Base-by-base conservation (phyloP, 2,888 invertebrate species). In the Agrochola litura region DNA sequence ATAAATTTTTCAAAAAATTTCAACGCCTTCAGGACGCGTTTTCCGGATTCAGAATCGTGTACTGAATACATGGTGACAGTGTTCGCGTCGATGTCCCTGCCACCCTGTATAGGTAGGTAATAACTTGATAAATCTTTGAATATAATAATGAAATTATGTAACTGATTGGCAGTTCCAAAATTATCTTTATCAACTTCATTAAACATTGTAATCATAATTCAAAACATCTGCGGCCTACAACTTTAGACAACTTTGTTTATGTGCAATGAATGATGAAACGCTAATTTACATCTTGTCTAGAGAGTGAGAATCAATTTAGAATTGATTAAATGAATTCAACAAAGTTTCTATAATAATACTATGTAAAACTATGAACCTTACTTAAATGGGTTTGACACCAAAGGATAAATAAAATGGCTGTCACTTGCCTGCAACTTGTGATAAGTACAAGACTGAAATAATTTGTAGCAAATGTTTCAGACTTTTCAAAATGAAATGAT, bases 141-240 rank as follows among this genome's bases (percentile, higher is more conserved):
- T 37, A 22, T 37, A 14, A n/a, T 19, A 25, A 41, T 16, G 8
- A 30, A 30, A 9, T 10, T 19, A 19, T 0, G 30, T 30, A 66
- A 43, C 22, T n/a, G 54, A 60, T 60, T 71, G 60, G 6, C 52
- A 63, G 12, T 43, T 54, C n/a, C 10, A 49, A 70, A 71, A 58
- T 68, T 46, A 52, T 65, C 4, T 58, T 46, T 30, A n/a, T 30
- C 10, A 71, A 58, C 8, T 63, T 63, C 19, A 82, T 49, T 25
- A 66, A 66, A 73, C 43, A 68, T 56, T 49, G 37, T 66, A 52
- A 25, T 54, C 60, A 58, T 54, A 67, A 76, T 64, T 86, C 64
- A 73, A 84, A 84, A 78, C 86, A 84, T 84, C 83, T 85, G 86
- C 25, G 83, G n/a, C 49, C 6, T 6, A 60, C 6, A 68, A 74